phyloP scores from a whole-genome alignment of 2,797 vertebrate species.

The Gymnodraco acuticeps region DNA sequence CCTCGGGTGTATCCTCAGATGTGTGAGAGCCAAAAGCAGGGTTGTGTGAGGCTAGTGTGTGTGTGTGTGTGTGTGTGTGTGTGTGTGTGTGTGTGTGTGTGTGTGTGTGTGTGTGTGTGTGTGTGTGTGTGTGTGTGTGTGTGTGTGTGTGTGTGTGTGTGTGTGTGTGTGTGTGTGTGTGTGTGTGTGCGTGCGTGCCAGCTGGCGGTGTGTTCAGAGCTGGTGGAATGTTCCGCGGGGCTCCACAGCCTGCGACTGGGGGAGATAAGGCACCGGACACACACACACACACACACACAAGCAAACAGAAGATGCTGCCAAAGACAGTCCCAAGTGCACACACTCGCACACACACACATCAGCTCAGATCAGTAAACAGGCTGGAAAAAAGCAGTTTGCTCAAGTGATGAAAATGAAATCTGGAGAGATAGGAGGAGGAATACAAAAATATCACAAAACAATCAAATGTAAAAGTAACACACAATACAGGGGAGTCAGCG shows the following conservation, averaged over 20 bases:
- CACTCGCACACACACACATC: slow-evolving; percentile 50
- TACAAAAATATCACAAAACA: not conserved
- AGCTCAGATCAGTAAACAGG: slow-evolving; percentile 51
- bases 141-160: slow-evolving; percentile 42
- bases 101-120: slow-evolving; percentile 42
- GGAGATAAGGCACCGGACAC: slow-evolving; percentile 67
- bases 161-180: slow-evolving; percentile 37
- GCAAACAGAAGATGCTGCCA: slow-evolving; percentile 53
- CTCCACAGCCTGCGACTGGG: slow-evolving; percentile 75
- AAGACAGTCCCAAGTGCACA: slow-evolving; percentile 37
- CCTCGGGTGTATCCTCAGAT: slow-evolving; percentile 75
- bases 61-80: not conserved
- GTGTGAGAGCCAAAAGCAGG: slow-evolving; percentile 69
- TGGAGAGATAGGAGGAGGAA: slow-evolving; percentile 23
- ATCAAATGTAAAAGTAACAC: too few species aligned
- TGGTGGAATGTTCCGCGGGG: slow-evolving; percentile 77
- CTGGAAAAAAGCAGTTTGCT: slow-evolving; percentile 38
- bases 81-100: slow-evolving; percentile 39
- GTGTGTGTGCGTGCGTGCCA: slow-evolving; percentile 56
- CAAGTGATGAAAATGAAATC: slow-evolving; percentile 12
- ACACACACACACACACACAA: slow-evolving; percentile 41
- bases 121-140: slow-evolving; percentile 45
- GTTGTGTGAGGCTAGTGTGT: slow-evolving; percentile 58
- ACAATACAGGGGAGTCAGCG: too few species aligned
- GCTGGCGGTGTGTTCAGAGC: slow-evolving; percentile 77